Conservation (phyloP, 2,888 invertebrate genomes). For the Encarsia formosa region DNA sequence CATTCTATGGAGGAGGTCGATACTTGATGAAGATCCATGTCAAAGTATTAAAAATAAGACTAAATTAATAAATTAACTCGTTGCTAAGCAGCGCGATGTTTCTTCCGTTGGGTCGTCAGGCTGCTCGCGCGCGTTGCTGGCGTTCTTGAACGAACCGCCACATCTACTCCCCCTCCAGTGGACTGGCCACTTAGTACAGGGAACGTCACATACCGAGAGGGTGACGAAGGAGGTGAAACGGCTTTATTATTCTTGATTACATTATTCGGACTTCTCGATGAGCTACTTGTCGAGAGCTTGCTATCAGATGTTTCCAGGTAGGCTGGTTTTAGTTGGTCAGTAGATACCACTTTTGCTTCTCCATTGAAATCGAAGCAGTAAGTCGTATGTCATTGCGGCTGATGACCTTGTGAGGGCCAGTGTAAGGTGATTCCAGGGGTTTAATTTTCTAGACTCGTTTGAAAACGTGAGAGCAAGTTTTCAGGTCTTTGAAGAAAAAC, state of each 20-base stretch:
- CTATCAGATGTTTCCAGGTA: no score
- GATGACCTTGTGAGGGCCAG: neutral
- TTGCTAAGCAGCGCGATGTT: no score
- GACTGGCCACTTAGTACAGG: neutral
- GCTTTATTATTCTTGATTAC: no score
- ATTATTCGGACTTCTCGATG: no score
- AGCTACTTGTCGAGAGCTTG: no score
- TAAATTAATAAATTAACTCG: no score
- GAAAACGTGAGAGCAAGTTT: constrained; percentile 7
- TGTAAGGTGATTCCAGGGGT: constrained; percentile 10
- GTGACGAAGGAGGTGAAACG: neutral
- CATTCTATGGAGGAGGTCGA: no score
- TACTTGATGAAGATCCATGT: no score
- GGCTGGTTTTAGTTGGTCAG: neutral
- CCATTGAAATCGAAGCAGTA: neutral
- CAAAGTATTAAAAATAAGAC: no score
- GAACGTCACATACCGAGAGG: neutral
- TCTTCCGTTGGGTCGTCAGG: no score
- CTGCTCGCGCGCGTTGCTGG: no score
- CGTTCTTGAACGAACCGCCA: no score
- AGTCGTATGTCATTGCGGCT: neutral
- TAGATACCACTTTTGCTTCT: neutral
- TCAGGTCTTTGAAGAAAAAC: constrained; percentile 5
- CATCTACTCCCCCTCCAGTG: constrained; percentile 1
- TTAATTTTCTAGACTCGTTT: constrained; percentile 2